Percentiles rank a stretch among this genome's conserved stretches.
phyloP scores from a whole-genome alignment of 2,888 invertebrate species.

The Cremastobaeus sp. region DNA sequence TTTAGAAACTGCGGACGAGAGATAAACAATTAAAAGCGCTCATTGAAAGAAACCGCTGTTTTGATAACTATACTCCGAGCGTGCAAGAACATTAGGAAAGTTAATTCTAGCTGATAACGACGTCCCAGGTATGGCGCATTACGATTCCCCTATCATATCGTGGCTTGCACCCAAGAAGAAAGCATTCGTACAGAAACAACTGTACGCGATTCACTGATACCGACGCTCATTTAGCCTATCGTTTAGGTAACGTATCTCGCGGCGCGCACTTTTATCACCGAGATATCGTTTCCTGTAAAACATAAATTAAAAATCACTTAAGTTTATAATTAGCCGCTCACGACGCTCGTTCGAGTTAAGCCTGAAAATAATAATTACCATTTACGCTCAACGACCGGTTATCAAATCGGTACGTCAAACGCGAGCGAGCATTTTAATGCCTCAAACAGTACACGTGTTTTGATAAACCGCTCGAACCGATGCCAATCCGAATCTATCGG shows the following conservation, averaged over 20 bases:
- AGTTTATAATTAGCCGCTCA: slow-evolving; percentile 25
- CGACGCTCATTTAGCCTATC: slow-evolving; percentile 19
- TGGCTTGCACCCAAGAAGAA: slow-evolving; percentile 14
- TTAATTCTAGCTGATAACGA: slow-evolving; percentile 30
- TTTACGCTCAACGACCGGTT: slow-evolving; percentile 13
- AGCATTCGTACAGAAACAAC: slow-evolving; percentile 17
- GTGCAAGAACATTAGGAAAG: slow-evolving; percentile 35
- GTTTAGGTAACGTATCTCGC: slow-evolving; percentile 32
- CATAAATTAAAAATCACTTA: slow-evolving; percentile 40
- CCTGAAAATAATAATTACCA: not conserved
- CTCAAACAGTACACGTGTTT: slow-evolving; percentile 19
- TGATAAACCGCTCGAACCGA: slow-evolving; percentile 1
- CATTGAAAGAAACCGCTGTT: not conserved
- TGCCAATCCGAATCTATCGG: slow-evolving; percentile 1
- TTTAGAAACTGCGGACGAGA: not conserved
- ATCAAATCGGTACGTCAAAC: slow-evolving; percentile 16
- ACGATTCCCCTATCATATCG: slow-evolving; percentile 25
- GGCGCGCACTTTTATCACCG: slow-evolving; percentile 25
- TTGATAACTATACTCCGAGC: slow-evolving; percentile 4
- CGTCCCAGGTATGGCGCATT: slow-evolving; percentile 16
- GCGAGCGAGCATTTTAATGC: slow-evolving; percentile 10
- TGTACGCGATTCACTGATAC: slow-evolving; percentile 33
- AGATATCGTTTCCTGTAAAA: slow-evolving; percentile 23
- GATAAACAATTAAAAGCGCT: not conserved
- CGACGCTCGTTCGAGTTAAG: slow-evolving; percentile 26